Percentiles rank a stretch among this genome's conserved stretches.
Evolutionary conservation across 2,797 vertebrate species (phyloP).

Genomic region (Poeciliopsis gracilis): DNA sequence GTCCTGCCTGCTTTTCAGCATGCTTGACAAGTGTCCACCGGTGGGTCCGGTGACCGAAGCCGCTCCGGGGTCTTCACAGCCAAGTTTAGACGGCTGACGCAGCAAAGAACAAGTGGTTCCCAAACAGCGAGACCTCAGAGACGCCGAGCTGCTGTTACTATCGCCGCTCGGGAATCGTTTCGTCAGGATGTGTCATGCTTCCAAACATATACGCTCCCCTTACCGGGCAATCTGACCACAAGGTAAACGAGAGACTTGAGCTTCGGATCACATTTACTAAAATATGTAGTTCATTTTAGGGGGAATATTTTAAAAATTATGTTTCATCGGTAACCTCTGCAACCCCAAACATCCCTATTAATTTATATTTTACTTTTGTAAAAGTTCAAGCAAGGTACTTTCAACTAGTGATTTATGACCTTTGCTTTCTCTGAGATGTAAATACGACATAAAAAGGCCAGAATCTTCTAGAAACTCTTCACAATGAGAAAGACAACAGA

Average conservation of each 20-base stretch:
- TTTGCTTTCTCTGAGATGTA: neutral
- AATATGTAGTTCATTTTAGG: neutral
- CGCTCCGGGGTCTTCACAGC: conserved; percentile 18
- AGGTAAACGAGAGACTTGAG: neutral
- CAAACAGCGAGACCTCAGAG: conserved; percentile 40
- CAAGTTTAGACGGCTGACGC: conserved; percentile 73
- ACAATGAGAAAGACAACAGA: neutral
- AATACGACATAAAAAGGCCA: neutral
- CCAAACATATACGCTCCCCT: neutral
- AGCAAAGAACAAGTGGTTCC: conserved; percentile 54
- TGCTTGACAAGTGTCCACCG: conserved; percentile 47
- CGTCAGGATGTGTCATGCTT: neutral
- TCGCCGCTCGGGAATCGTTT: conserved; percentile 21
- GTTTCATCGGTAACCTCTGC: no score
- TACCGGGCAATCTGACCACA: neutral
- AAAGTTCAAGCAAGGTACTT: neutral
- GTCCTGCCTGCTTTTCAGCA: conserved; percentile 39
- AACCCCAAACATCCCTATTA: neutral
- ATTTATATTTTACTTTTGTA: neutral
- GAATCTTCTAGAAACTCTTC: neutral
- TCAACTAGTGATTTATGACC: neutral
- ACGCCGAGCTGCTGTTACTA: conserved; percentile 44
- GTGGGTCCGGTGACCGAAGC: conserved; percentile 20
- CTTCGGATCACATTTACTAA: neutral
- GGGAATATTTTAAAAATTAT: neutral